Base-by-base conservation (phyloP, 1,140 invertebrate genomes). In the Lamellibrachia luymesi region DNA sequence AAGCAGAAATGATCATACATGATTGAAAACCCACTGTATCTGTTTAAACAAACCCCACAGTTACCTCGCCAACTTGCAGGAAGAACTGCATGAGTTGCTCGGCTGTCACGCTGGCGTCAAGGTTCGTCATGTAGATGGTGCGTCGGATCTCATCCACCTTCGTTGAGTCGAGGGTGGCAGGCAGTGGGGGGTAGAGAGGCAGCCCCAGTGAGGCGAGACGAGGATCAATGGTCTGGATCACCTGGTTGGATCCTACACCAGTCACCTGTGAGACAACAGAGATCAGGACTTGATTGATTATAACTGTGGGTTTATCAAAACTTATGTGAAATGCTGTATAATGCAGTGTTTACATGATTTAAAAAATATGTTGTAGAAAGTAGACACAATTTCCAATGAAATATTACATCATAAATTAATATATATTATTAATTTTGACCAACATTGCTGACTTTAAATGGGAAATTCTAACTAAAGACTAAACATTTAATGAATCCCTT, bases 141-240 rank as follows among this genome's bases (percentile, higher is more conserved):
- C 99, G 97, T 17, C 99, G 97, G 49, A 99, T 99, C 96, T 99
- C 99, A 97, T 99, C 99, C 93, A 99, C 98, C 96, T 98, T 98
- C 50, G 98, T 97, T 49, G 98, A 97, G 96, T 99, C 99, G 94
- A 98, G 98, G 92, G 97, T 98, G 1, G 98, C 98, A 52, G 99
- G 98, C 91, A 99, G 95, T 5, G 98, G 98, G 13, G 99, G 99
- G 97, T 99, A 99, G 25, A 97, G 97, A 0, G 99, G 98, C 25
- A 99, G 96, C 93, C 98, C 98, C 56, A 56, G 38, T 49, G 92
- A 50, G 27, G 51, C n/a, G 38, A 93, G 92, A 95, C 98, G 98
- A 10, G 99, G 98, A 97, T 99, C 99, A 95, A 98, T 97, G 6
- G 99, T 99, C 80, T 98, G 97, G 91, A 99, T 98, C 1, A 98